phyloP scores from a whole-genome alignment of 2,113 vertebrate genomes.

The Sorex fumeus region DNA sequence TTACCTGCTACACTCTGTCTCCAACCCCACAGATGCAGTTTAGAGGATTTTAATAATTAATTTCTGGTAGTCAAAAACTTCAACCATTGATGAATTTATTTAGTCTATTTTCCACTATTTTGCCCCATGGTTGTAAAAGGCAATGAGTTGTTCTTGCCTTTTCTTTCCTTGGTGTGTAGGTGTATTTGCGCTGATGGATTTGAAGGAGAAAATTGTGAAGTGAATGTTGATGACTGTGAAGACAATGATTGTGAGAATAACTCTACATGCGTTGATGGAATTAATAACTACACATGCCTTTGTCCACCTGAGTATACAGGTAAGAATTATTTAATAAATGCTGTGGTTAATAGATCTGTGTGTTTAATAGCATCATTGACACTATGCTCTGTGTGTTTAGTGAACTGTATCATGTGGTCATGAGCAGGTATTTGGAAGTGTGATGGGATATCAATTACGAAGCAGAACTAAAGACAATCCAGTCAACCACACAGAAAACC shows the following conservation, averaged over 20 bases:
- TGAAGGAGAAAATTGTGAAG: conserved; percentile 96
- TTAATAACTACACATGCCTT: conserved; percentile 99
- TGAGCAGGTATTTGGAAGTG: conserved; percentile 27
- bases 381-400: not conserved
- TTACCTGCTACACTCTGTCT: too few relatives aligned
- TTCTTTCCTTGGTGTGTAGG: conserved; percentile 86
- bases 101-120: conserved; percentile 35
- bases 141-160: not conserved
- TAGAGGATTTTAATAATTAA: conserved; percentile 15
- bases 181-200: conserved; percentile 97
- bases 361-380: not conserved
- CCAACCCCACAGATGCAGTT: too few relatives aligned
- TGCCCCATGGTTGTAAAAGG: conserved; percentile 46
- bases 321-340: conserved; percentile 82
- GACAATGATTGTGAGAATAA: conserved; percentile 99
- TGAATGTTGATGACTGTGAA: conserved; percentile 99
- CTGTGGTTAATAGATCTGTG: not conserved
- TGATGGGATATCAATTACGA: not conserved
- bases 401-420: not conserved
- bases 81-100: not conserved
- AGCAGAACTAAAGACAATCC: not conserved
- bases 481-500: not conserved
- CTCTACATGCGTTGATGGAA: conserved; percentile 97
- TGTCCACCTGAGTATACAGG: conserved; percentile 99
- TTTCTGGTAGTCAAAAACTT: conserved; percentile 9